A percentile compares a stretch with the other conserved stretches of the same genome.
Evolutionary conservation across 2,797 vertebrate species (phyloP).

Genomic region (Eremophila alpestris): DNA sequence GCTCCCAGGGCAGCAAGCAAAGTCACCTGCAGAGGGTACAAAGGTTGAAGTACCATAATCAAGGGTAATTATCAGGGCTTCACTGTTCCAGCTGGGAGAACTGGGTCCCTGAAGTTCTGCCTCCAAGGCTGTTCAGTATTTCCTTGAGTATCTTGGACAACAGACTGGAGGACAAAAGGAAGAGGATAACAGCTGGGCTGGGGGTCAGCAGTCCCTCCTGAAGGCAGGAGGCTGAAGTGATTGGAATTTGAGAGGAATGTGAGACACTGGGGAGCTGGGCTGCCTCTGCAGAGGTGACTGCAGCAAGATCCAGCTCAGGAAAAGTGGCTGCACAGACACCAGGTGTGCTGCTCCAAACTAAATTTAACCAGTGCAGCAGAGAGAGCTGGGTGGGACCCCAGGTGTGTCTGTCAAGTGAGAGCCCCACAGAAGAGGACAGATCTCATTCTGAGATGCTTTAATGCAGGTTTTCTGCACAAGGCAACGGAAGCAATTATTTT

Average conservation of each 20-base stretch:
- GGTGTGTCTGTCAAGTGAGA: neutral
- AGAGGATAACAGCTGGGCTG: neutral
- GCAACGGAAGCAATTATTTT: conserved; percentile 48
- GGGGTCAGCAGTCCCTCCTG: neutral
- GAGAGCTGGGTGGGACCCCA: neutral
- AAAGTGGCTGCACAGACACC: neutral
- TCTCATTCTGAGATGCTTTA: neutral
- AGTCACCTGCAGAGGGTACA: neutral
- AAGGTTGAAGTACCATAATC: neutral
- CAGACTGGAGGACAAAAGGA: neutral
- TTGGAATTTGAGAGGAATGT: neutral
- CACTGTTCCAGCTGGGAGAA: neutral
- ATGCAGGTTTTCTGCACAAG: neutral
- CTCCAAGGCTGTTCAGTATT: neutral
- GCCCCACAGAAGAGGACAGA: neutral
- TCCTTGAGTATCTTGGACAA: neutral
- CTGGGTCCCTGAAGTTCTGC: neutral
- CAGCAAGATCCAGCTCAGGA: neutral
- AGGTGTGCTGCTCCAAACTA: neutral
- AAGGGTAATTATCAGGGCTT: conserved; percentile 11
- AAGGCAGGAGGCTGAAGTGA: neutral
- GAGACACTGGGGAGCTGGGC: neutral
- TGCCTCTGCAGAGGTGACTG: conserved; percentile 8
- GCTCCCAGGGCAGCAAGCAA: neutral
- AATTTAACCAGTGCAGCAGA: neutral